Evolutionary conservation across 1,140 invertebrate genomes (phyloP).

Genomic region (Babylonia areolata): DNA sequence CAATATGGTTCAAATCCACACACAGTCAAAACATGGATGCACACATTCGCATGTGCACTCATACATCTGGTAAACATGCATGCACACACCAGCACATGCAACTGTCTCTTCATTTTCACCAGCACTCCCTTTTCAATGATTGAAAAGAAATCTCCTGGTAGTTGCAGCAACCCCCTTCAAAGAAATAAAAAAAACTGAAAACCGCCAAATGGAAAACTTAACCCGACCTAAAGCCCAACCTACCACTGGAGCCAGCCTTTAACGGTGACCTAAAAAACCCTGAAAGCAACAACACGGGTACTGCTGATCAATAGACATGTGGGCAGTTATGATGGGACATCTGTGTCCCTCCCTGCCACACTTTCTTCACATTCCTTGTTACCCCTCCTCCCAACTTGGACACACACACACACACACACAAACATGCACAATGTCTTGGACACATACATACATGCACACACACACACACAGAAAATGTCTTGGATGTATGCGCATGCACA

Average conservation of each 20-base stretch:
- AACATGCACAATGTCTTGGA: not conserved
- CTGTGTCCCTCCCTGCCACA: not conserved
- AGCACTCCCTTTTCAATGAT: too few relatives aligned
- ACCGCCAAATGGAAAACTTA: not conserved
- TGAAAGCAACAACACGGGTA: slow-evolving; percentile 20
- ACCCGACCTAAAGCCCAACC: slow-evolving; percentile 13
- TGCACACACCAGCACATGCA: too few relatives aligned
- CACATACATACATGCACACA: not conserved
- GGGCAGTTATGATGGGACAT: not conserved
- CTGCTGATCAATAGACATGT: not conserved
- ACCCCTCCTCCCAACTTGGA: too few relatives aligned
- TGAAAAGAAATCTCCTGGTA: too few relatives aligned
- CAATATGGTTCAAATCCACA: too few relatives aligned
- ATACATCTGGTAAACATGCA: too few relatives aligned
- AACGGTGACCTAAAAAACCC: slow-evolving; percentile 29
- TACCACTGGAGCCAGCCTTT: slow-evolving; percentile 37
- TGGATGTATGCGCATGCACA: too few relatives aligned
- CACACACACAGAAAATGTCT: too few relatives aligned
- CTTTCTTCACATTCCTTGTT: too few relatives aligned
- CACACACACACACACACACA: not conserved
- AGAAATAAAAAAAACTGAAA: not conserved
- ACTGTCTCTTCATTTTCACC: too few relatives aligned
- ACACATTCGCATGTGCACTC: too few relatives aligned
- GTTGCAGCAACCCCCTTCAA: not conserved
- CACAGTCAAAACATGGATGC: too few relatives aligned